phyloP scores from a whole-genome alignment of 2,888 invertebrate genomes.

The Cantharis lateralis region DNA sequence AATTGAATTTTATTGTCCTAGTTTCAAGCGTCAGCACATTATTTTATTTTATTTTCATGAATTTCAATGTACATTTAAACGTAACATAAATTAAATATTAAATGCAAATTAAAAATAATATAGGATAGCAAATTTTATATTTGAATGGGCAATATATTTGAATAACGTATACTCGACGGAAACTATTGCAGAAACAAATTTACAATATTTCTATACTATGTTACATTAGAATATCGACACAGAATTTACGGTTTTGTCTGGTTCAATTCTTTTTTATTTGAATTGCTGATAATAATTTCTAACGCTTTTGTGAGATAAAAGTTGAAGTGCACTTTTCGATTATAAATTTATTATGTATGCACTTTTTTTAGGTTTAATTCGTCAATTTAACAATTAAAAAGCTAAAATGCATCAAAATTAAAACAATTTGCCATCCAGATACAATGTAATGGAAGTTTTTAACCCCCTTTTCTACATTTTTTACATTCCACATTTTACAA shows the following conservation, averaged over 20 bases:
- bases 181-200: neutral
- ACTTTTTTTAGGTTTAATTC: neutral
- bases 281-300: neutral
- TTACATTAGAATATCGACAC: neutral
- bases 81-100: neutral
- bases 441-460: neutral
- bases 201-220: neutral
- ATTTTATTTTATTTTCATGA: neutral
- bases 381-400: neutral
- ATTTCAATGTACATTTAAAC: neutral
- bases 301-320: neutral
- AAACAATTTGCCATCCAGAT: neutral
- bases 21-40: neutral
- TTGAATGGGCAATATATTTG: neutral
- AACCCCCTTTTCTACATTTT: too few species aligned
- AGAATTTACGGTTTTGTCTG: neutral
- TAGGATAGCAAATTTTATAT: neutral
- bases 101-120: neutral
- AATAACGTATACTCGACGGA: neutral
- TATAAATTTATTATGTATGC: neutral
- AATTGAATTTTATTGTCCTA: neutral
- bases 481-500: too few species aligned
- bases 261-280: neutral
- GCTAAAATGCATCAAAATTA: neutral
- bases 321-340: neutral